Conservation (phyloP, 2,797 vertebrate genomes). For the Pseudomugil tenellus region DNA sequence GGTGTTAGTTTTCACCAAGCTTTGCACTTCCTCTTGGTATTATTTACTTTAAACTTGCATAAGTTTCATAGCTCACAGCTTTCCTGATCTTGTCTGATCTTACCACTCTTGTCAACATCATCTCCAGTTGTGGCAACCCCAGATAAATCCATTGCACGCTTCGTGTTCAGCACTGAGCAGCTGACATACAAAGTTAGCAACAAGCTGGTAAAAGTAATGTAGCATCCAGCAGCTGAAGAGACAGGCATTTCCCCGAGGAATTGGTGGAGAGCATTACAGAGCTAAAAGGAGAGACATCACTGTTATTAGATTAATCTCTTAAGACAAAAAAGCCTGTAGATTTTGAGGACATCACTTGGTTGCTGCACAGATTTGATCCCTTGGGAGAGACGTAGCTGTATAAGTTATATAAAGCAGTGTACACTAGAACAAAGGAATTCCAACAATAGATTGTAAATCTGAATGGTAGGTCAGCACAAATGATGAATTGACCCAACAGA, state of each 20-base stretch:
- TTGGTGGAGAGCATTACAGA: not conserved
- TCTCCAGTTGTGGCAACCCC: not conserved
- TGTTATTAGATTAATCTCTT: constrained; percentile 7
- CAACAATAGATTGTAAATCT: constrained; percentile 26
- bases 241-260: constrained; percentile 7
- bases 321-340: not conserved
- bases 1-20: not conserved
- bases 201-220: constrained; percentile 11
- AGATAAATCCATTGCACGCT: not conserved
- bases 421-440: constrained; percentile 30
- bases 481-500: constrained; percentile 32
- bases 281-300: not conserved
- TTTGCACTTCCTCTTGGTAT: not conserved
- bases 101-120: constrained; percentile 2
- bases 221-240: not conserved
- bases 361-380: constrained; percentile 17
- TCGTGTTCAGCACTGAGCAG: not conserved
- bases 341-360: constrained; percentile 12
- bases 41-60: not conserved
- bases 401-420: constrained; percentile 8
- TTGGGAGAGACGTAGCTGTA: constrained; percentile 12
- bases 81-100: not conserved
- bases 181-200: not conserved
- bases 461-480: constrained; percentile 30
- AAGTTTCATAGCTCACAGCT: not conserved